These are phyloP conservation scores for Halisarca cf. caerulea DNA, from an alignment of 37 sponge, comb jelly and placozoan genomes.

Conservation along the genomic window DNA sequence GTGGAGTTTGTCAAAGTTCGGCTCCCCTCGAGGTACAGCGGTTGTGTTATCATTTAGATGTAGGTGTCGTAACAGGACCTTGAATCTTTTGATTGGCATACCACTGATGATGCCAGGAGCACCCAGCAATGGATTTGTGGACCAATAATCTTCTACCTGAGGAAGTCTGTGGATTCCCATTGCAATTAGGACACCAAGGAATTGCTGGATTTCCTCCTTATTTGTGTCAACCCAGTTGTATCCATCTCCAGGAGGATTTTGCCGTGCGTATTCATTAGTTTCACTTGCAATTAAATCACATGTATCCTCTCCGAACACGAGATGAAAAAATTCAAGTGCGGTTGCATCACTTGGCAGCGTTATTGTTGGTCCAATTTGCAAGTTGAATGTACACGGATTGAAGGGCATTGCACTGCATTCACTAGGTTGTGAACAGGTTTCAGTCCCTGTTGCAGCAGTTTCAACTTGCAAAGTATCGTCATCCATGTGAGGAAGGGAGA, in stretches of 20 bases:
- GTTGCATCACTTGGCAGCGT: neutral
- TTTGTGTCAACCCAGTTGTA: constrained; percentile 1
- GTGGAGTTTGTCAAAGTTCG: neutral
- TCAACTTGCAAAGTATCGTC: too few species aligned
- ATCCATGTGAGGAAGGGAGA: neutral
- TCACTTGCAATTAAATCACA: neutral
- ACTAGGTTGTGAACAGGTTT: too few species aligned
- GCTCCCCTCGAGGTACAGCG: neutral
- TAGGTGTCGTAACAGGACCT: neutral
- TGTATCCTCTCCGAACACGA: neutral
- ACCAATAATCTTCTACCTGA: neutral
- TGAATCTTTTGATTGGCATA: neutral
- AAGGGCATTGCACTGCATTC: neutral
- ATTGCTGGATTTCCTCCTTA: neutral
- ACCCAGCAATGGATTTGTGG: neutral
- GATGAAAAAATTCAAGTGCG: neutral
- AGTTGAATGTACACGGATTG: neutral
- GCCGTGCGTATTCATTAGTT: neutral
- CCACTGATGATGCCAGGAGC: neutral
- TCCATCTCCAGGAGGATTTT: neutral
- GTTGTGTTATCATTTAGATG: neutral
- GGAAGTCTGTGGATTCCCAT: neutral
- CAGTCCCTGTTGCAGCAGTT: too few species aligned
- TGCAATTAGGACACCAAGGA: neutral
- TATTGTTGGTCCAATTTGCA: neutral